Evolutionary conservation across 2,888 invertebrate species (phyloP), one percentile per base, ranked within the genome.

Genomic region (Lepidochrysops patricia): DNA sequence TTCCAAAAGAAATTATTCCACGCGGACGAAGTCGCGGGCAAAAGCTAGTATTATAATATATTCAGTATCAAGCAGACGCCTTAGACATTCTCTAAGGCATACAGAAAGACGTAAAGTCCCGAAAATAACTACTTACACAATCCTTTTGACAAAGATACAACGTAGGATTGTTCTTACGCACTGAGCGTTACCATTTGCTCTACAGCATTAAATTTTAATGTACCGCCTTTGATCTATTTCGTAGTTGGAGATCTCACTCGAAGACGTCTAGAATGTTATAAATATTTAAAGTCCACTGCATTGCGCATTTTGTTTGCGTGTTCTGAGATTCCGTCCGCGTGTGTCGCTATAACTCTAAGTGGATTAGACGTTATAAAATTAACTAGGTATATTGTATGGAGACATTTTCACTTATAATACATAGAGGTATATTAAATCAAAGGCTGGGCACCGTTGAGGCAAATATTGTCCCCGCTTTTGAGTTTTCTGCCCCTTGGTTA

Each of bases 261-360:
- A 32, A 54, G 32, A 29, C 29, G 19, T 13, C 27, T 52, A 15
- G 27, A 52, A 52, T 27, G 13, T 26, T 27, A 12, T 54, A 54
- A 54, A 54, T 54, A 54, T 29, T 54, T 54, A 54, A 54, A 54
- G 54, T 54, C 32, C 54, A 29, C 54, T 54, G 54, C 54, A 54
- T 19, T 54, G 54, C 54, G 54, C 54, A 12, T 54, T 54, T 54
- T 7, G 29, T 15, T 15, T 9, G 27, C 27, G 54, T 54, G 52
- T 32, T 54, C 2, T 13, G 9, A 32, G 29, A 32, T 13, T 32
- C 29, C 12, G 25, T 9, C 19, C 12, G 9, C 29, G 13, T 54
- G 15, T 26, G 6, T 12, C 5, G 4, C 5, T 5, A 13, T 37
- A 15, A 37, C 13, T 2, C 37, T 37, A 37, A 37, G 37, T 13